Evolutionary conservation across 1,140 invertebrate genomes (phyloP), one percentile per base, ranked within the genome.

Genomic region (Oreohelix idahoensis): DNA sequence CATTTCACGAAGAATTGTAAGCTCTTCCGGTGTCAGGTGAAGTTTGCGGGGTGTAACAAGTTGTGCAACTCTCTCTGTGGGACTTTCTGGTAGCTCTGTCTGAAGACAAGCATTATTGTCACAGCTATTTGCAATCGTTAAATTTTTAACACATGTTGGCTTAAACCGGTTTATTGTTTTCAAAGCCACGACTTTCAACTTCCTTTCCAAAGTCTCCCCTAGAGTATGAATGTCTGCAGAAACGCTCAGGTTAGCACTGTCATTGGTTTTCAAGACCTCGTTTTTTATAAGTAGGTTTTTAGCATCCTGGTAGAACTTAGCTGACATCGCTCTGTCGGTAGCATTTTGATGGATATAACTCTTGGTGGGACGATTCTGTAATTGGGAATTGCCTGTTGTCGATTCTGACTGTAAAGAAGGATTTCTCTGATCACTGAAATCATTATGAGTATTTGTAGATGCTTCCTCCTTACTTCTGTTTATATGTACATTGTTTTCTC

Each of bases 81-180:
- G 69, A 51, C 49, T 38, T 38, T 71, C 66, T 36, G 79, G 69
- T 8, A 81, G 63, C 26, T 70, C n/a, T 8, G 49, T 70, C 23
- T 38, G 36, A 0, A 81, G 32, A 51, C 79, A 81, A 0, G n/a
- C n/a, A n/a, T 66, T 38, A 17, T 81, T 66, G n/a, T 81, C 51
- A n/a, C 79, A 63, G 69, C 79, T 63, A 53, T 79, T 79, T 26
- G 51, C 58, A 20, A 39, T 15, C 1, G 1, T 51, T 5, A 29
- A 32, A 2, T 77, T 77, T 2, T 32, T 53, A 11, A 53, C 4
- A n/a, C 75, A 77, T 0, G 75, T 77, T 11, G 71, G 71, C 39
- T 73, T 73, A 32, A n/a, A n/a, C n/a, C n/a, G 29, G 4, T 66
- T 66, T 11, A 32, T 66, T 32, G 4, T 2, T 23, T 32, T 66